Evolutionary conservation across 2,888 invertebrate species (phyloP), one percentile per base, ranked within the genome.

Genomic region (Drosophila anomalata): DNA sequence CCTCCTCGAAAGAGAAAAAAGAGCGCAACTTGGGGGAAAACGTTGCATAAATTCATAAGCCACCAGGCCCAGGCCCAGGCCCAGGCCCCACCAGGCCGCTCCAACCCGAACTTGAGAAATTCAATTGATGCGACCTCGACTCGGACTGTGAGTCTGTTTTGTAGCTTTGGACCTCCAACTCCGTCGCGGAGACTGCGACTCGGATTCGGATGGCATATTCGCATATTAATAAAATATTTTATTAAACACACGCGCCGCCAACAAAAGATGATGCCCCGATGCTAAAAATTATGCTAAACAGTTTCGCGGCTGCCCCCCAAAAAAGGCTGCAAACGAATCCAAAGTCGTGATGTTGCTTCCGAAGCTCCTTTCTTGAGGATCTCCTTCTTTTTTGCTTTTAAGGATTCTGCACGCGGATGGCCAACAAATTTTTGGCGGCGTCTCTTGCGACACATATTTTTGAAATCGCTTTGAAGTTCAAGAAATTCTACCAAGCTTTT

Each of bases 401-500:
- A 5, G 5, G 44, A 36, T 65, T 54, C 54, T 50, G 48, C 59
- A 50, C 52, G 70, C 73, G 59, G 47, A 54, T 79, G 62, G 68
- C 69, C 82, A 83, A 89, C 89, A 89, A 87, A 87, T 88, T 87
- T 89, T 86, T 78, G 88, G 81, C 89, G 91, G 92, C 91, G 91
- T 91, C 92, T 91, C 84, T 87, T 90, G 89, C 90, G 87, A 91
- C 91, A 91, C 90, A 90, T 89, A 89, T 87, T 80, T 87, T 76
- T 75, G 63, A 59, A 52, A 53, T 31, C 66, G 75, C 69, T 75
- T 11, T 31, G 31, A 20, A 26, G 53, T 26, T 48, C 68, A 42
- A 6, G 29, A 33, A 41, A 60, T 39, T 39, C 29, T 66, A 20
- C 41, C 17, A 24, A 77, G 67, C 73, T 72, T 72, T 73, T 55